Evolutionary conservation across 2,113 vertebrate genomes (phyloP), one percentile per base, ranked within the genome.

Genomic region (Oreochromis spilurus): DNA sequence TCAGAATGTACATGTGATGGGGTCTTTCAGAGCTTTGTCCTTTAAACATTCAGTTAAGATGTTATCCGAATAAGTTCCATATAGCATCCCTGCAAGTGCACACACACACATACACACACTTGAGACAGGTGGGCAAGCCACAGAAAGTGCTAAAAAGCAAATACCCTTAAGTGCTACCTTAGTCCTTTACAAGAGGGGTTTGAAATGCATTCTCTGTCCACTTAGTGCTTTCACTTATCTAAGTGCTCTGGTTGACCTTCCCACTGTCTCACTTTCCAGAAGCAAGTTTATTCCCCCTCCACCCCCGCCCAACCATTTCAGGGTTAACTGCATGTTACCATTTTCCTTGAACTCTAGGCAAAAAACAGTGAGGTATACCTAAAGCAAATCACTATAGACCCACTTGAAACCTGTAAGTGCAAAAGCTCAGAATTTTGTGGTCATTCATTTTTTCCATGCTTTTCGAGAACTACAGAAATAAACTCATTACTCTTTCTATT

Each of bases 241-340:
- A 89, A 92, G 89, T 90, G 90, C 91, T 82, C 58, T n/a, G 5
- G 84, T 88, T 94, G 91, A 91, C 90, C 89, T 93, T 92, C 84
- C 84, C 83, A 81, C 87, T 75, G 45, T 86, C 83, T 92, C 83
- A 9, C 58, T 54, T 53, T 48, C 54, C 83, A 87, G 45, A 58
- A 77, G 53, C 60, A 57, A 86, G 58, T 75, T 89, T 82, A 84
- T 87, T 87, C 58, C 83, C 57, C 58, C 84, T 36, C 16, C 9
- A 4, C 11, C 67, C 53, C 45, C 13, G 0, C 24, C 40, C 34
- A 7, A 2, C 24, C 58, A 81, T 50, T 31, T 77, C 14, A 83
- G 65, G 55, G 34, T 80, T 60, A 21, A 52, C 83, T 77, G 9
- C 67, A 29, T 10, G 11, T 58, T 24, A 9, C 43, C 43, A 72